Percentiles rank a stretch among this genome's conserved stretches.
These are phyloP conservation scores for Andrena minutula DNA, from an alignment of 2,888 invertebrate genomes.

Conservation along the genomic window DNA sequence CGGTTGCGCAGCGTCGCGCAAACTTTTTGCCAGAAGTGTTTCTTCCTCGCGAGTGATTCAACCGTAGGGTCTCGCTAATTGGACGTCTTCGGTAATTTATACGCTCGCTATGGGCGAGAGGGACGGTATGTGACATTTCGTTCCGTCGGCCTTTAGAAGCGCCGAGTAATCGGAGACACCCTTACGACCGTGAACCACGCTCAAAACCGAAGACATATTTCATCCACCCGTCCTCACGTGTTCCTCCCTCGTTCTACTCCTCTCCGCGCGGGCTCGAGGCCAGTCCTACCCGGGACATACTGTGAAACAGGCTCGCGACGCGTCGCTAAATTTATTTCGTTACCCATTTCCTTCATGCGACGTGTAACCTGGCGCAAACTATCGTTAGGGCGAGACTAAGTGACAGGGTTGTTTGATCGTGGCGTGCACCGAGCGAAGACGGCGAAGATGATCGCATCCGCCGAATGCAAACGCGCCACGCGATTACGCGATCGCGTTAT, in stretches of 20 bases:
- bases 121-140: constrained; percentile 34
- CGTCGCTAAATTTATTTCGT: constrained; percentile 45
- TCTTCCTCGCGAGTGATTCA: constrained; percentile 42
- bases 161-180: constrained; percentile 38
- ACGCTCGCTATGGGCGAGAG: constrained; percentile 58
- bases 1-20: background rate
- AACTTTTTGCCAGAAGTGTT: constrained; percentile 2
- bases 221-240: constrained; percentile 38
- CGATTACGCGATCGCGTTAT: too few species aligned
- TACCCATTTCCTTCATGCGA: constrained; percentile 25
- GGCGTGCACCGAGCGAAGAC: too few species aligned
- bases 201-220: constrained; percentile 47
- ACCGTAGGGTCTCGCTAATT: constrained; percentile 71
- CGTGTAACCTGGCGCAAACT: constrained; percentile 13
- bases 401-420: constrained; percentile 8
- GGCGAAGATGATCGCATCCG: too few species aligned
- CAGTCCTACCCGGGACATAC: background rate
- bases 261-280: background rate
- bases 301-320: constrained; percentile 5
- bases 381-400: constrained; percentile 21
- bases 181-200: constrained; percentile 34
- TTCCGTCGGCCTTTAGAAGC: constrained; percentile 31
- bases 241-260: background rate
- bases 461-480: too few species aligned
- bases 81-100: constrained; percentile 73